phyloP scores from a whole-genome alignment of 2,888 invertebrate genomes.

The Cremastobaeus sp. region DNA sequence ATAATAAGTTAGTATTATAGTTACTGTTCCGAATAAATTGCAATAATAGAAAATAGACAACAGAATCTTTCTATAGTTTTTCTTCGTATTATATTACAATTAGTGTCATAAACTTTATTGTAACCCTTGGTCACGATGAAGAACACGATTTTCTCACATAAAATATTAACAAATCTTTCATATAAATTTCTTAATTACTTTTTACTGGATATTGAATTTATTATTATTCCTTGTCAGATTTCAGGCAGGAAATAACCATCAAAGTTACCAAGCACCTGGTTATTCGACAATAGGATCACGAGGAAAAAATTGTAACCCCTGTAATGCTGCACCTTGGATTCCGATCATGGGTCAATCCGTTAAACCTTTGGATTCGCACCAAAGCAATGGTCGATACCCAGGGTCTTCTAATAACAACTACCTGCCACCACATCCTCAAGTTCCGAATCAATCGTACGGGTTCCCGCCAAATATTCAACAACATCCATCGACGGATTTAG shows the following conservation, averaged over 20 bases:
- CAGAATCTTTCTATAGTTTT: no score
- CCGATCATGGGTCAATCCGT: conserved; percentile 79
- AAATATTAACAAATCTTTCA: no score
- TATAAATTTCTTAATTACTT: neutral
- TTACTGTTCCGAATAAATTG: no score
- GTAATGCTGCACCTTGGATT: conserved; percentile 90
- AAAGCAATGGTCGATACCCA: conserved; percentile 9
- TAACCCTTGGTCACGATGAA: no score
- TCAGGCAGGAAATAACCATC: conserved; percentile 7
- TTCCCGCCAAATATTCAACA: conserved; percentile 43
- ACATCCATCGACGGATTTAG: conserved; percentile 26
- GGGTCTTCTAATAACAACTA: conserved; percentile 27
- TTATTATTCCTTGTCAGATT: conserved; percentile 16
- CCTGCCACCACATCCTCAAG: conserved; percentile 58
- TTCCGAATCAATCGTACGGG: conserved; percentile 65
- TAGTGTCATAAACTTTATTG: no score
- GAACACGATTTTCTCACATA: no score
- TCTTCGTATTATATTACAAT: no score
- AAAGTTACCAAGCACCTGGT: conserved; percentile 14
- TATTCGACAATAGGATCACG: conserved; percentile 34
- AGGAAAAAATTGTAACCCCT: conserved; percentile 85
- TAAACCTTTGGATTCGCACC: conserved; percentile 21
- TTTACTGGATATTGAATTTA: neutral
- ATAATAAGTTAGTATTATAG: conserved; percentile 22
- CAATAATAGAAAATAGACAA: no score